Conservation (phyloP, 1,140 invertebrate genomes). For the Delia radicum region DNA sequence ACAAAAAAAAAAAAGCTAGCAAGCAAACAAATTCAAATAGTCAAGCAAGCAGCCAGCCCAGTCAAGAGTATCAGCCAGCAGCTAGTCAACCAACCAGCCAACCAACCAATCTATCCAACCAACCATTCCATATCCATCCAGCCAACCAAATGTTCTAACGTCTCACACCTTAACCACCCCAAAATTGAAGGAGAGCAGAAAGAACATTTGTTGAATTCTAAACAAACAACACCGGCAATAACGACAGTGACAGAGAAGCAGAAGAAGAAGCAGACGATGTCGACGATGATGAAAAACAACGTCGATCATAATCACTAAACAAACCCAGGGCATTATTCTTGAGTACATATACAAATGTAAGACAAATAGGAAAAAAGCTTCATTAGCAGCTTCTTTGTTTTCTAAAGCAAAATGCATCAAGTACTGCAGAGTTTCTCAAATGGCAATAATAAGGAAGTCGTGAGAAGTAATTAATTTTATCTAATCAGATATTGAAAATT, state of each 20-base stretch:
- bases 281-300: not conserved
- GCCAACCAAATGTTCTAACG: not conserved
- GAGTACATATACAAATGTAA: not conserved
- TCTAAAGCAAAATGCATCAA: not conserved
- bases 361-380: not conserved
- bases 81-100: not conserved
- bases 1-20: not conserved
- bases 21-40: not conserved
- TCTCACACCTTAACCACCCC: not conserved
- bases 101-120: not conserved
- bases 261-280: not conserved
- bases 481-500: too few relatives aligned
- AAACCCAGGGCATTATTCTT: not conserved
- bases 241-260: not conserved
- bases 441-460: too few relatives aligned
- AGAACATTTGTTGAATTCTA: not conserved
- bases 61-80: not conserved
- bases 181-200: not conserved
- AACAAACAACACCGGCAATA: not conserved
- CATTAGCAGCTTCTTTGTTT: conserved; percentile 4
- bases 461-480: too few relatives aligned
- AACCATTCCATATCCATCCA: not conserved
- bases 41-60: not conserved
- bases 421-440: too few relatives aligned
- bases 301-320: not conserved